Conservation (phyloP, 1,140 invertebrate species). For the Aphidius gifuensis region DNA sequence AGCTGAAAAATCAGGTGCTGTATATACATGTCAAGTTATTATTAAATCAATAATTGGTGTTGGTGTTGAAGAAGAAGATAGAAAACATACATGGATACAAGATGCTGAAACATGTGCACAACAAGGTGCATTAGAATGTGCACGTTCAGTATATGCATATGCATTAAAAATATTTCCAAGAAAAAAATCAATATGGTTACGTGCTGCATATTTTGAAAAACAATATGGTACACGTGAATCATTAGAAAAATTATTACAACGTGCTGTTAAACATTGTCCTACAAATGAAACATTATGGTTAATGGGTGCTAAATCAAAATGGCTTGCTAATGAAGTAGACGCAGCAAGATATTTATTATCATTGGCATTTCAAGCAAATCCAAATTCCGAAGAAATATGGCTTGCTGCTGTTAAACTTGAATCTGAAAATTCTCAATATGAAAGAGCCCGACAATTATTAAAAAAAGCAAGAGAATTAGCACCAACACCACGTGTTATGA, state of each 20-base stretch:
- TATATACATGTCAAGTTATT: conserved; percentile 91
- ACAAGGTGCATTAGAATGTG: conserved; percentile 92
- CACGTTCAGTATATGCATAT: conserved; percentile 91
- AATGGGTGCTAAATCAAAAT: conserved; percentile 99
- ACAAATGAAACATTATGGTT: conserved; percentile 97
- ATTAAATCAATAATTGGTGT: conserved; percentile 88
- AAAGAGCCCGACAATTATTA: conserved; percentile 85
- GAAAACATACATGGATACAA: conserved; percentile 98
- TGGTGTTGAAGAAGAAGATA: conserved; percentile 95
- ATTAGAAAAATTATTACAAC: conserved; percentile 83
- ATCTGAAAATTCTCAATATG: conserved; percentile 97
- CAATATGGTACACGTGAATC: conserved; percentile 90
- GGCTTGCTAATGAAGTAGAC: conserved; percentile 92
- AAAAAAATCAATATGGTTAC: conserved; percentile 96
- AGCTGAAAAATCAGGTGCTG: conserved; percentile 91
- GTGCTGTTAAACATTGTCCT: conserved; percentile 95
- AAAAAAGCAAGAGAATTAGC: conserved; percentile 93
- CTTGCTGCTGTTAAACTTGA: conserved; percentile 98
- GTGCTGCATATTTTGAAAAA: conserved; percentile 96
- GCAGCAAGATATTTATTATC: conserved; percentile 89
- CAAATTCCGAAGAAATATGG: conserved; percentile 99
- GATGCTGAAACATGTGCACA: conserved; percentile 93
- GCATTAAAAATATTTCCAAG: conserved; percentile 88
- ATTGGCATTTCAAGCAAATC: conserved; percentile 92
- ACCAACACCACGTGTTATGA: conserved; percentile 95